phyloP scores from a whole-genome alignment of 2,797 vertebrate genomes.

The Rhabdophis nuchalis region DNA sequence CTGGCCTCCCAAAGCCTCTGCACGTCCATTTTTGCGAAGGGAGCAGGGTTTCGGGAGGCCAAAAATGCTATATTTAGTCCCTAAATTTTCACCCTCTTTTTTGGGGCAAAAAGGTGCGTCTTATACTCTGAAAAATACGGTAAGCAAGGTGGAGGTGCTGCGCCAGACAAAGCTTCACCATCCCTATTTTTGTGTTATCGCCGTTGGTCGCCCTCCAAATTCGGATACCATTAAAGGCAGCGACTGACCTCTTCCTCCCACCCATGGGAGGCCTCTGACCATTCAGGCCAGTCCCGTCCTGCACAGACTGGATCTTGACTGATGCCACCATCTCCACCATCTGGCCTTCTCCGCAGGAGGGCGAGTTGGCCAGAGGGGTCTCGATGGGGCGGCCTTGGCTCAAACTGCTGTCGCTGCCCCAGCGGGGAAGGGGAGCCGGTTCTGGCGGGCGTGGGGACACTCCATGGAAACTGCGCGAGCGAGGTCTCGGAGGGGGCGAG shows the following conservation, averaged over 20 bases:
- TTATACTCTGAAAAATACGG: too few species aligned
- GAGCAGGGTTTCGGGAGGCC: too few species aligned
- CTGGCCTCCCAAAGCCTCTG: too few species aligned
- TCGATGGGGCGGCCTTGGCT: slow-evolving; percentile 37
- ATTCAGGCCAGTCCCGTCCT: not conserved
- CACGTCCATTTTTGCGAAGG: too few species aligned
- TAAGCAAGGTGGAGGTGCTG: not conserved
- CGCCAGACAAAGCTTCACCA: too few species aligned
- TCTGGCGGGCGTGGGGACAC: slow-evolving; percentile 37
- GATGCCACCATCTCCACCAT: slow-evolving; percentile 31
- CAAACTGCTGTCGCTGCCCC: slow-evolving; percentile 66
- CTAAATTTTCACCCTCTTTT: too few species aligned
- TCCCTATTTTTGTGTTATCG: not conserved
- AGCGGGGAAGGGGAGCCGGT: slow-evolving; percentile 51
- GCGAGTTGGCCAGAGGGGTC: not conserved
- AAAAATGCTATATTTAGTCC: too few species aligned
- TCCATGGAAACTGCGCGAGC: slow-evolving; percentile 60
- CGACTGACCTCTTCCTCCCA: slow-evolving; percentile 60
- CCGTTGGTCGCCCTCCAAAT: not conserved
- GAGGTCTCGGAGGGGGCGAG: slow-evolving; percentile 43
- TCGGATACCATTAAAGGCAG: not conserved
- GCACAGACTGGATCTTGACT: slow-evolving; percentile 2
- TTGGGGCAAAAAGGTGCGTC: too few species aligned
- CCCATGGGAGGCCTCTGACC: not conserved
- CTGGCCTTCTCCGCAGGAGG: not conserved